Evolutionary conservation across 2,888 invertebrate species (phyloP), one percentile per base, ranked within the genome.

Genomic region (Hydrotaea diabolus): DNA sequence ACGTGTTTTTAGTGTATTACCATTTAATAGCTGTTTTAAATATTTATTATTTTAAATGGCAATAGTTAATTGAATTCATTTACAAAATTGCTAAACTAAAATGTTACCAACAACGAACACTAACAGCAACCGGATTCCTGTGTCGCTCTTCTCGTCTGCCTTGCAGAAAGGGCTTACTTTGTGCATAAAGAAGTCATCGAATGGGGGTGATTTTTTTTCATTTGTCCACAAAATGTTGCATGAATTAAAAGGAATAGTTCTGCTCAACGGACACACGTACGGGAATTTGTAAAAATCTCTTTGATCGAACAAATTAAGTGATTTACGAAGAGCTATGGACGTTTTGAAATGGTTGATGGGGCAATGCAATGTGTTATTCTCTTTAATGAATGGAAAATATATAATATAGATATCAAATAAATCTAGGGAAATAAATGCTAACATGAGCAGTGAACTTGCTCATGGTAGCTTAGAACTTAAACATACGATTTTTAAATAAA

Each of bases 21-120:
- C 66, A 69, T 85, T 84, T 85, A 81, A 82, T 84, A 76, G 82
- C 75, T 78, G 73, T 26, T 77, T 85, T 82, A 85, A 85, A 85
- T 82, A 85, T 85, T 85, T 82, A 85, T 85, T 85, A 82, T 85
- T 85, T 82, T 77, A 82, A 82, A 82, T 85, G 79, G 79, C 85
- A 79, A 82, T 62, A 79, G 71, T 79, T 85, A 85, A 85, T 85
- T 85, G 85, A 85, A 85, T 79, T 82, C 85, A 85, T 85, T 85
- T 82, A 77, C 79, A 85, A 85, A 66, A 82, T 55, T 77, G 79
- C 59, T 73, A 17, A 69, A 55, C 79, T 39, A 62, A 85, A 82
- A 79, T 74, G 72, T 13, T 75, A 13, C 43, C 17, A 2, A 39
- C 31, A 31, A 13, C 43, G 8, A 2, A 39, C 31, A 31, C 39